A percentile compares a stretch with the other conserved stretches of the same genome.
These are phyloP conservation scores for Osmoderma eremita DNA, from an alignment of 2,888 invertebrate species.

Conservation along the genomic window DNA sequence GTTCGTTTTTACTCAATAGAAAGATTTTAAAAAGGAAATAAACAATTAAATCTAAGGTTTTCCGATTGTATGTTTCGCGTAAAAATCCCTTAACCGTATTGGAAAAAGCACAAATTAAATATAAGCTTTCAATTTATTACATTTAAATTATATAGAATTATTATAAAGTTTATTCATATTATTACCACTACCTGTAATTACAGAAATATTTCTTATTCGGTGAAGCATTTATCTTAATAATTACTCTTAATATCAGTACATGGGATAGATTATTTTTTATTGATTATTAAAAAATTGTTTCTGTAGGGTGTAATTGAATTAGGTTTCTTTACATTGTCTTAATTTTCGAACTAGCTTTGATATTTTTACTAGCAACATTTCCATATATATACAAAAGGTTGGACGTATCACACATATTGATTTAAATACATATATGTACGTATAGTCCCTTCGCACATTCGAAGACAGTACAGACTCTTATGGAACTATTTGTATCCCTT, in stretches of 20 bases:
- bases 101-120: slow-evolving; percentile 60
- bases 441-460: too few relatives aligned
- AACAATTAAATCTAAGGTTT: slow-evolving; percentile 30
- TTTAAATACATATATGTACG: too few relatives aligned
- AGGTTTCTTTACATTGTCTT: too few relatives aligned
- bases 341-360: too few relatives aligned
- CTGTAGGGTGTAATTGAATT: too few relatives aligned
- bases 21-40: slow-evolving; percentile 20
- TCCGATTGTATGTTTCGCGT: slow-evolving; percentile 28
- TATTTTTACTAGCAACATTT: too few relatives aligned
- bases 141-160: slow-evolving; percentile 27
- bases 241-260: slow-evolving; percentile 2
- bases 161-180: slow-evolving; percentile 10
- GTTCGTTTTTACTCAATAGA: neutral
- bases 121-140: slow-evolving; percentile 54
- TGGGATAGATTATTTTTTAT: slow-evolving; percentile 14
- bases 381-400: too few relatives aligned
- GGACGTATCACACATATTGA: too few relatives aligned
- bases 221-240: slow-evolving; percentile 40
- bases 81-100: slow-evolving; percentile 32
- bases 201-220: slow-evolving; percentile 23
- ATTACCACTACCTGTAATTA: slow-evolving; percentile 16
- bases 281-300: neutral
- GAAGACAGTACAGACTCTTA: too few relatives aligned
- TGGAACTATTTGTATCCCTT: too few relatives aligned